Percentiles rank a stretch among this genome's conserved stretches.
These are phyloP conservation scores for Triops cancriformis DNA, from an alignment of 1,140 invertebrate species.

Conservation along the genomic window DNA sequence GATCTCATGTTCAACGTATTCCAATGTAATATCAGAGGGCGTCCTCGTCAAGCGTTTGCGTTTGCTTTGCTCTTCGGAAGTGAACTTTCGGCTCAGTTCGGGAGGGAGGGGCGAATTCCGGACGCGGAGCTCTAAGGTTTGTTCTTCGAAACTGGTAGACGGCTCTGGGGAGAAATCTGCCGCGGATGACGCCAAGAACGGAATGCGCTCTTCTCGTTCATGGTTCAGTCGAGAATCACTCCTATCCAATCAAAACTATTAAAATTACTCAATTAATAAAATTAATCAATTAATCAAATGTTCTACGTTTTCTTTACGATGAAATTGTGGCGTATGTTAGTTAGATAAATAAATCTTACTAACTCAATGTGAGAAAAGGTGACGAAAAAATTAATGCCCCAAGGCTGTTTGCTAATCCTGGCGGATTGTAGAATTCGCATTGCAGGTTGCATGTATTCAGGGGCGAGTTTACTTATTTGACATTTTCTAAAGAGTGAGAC, in stretches of 20 bases:
- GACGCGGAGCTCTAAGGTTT: neutral
- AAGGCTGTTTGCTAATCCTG: too few species aligned
- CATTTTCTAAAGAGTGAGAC: too few species aligned
- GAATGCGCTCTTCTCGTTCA: neutral
- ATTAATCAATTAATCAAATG: neutral
- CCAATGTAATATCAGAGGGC: conserved; percentile 7
- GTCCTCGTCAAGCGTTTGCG: neutral
- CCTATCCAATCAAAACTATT: neutral
- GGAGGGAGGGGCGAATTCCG: neutral
- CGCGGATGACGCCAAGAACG: neutral
- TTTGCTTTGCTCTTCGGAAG: neutral
- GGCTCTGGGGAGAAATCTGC: neutral
- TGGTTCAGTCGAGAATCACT: neutral
- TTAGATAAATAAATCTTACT: too few species aligned
- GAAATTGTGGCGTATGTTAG: too few species aligned
- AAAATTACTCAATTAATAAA: neutral
- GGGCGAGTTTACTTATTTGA: too few species aligned
- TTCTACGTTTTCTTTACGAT: neutral
- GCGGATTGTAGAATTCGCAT: too few species aligned
- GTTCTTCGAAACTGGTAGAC: neutral
- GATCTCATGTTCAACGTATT: conserved; percentile 21
- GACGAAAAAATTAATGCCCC: too few species aligned
- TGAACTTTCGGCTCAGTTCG: neutral
- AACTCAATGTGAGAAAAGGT: too few species aligned
- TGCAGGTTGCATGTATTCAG: too few species aligned